These are phyloP conservation scores for Vicugna pacos DNA, from an alignment of 2,113 vertebrate genomes.

Conservation along the genomic window DNA sequence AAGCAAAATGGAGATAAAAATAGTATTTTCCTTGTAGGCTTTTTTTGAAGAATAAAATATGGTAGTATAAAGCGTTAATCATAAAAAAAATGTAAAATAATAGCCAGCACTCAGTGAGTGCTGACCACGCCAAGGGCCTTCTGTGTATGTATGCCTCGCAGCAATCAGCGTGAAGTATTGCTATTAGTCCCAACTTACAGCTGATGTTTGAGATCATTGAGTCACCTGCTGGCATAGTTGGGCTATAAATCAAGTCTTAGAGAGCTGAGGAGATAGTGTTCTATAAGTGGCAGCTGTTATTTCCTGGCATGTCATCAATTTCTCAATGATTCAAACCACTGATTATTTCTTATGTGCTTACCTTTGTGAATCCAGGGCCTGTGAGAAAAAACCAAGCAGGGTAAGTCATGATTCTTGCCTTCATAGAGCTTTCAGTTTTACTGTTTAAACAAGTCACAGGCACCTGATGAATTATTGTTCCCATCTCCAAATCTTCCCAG, in stretches of 20 bases:
- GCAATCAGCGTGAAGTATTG: neutral
- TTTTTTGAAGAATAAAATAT: constrained; percentile 28
- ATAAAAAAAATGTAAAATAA: neutral
- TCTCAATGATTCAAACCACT: neutral
- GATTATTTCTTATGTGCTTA: neutral
- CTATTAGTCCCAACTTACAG: neutral
- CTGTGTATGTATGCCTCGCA: neutral
- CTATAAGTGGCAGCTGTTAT: neutral
- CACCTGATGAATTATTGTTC: neutral
- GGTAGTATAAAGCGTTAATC: neutral
- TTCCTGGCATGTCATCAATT: neutral
- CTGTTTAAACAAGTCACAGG: neutral
- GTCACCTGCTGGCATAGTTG: neutral
- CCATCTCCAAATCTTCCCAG: neutral
- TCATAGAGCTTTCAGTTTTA: neutral
- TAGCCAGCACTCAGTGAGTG: neutral
- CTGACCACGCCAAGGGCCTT: neutral
- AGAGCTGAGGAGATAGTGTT: neutral
- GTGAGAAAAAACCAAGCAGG: neutral
- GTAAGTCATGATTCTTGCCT: neutral
- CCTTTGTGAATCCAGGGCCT: neutral
- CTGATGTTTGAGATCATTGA: constrained; percentile 6
- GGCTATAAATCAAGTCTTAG: neutral
- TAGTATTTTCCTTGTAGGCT: neutral
- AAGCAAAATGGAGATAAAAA: constrained; percentile 16